These are phyloP conservation scores for Apodemia duryi DNA, from an alignment of 2,888 invertebrate genomes.

Conservation along the genomic window DNA sequence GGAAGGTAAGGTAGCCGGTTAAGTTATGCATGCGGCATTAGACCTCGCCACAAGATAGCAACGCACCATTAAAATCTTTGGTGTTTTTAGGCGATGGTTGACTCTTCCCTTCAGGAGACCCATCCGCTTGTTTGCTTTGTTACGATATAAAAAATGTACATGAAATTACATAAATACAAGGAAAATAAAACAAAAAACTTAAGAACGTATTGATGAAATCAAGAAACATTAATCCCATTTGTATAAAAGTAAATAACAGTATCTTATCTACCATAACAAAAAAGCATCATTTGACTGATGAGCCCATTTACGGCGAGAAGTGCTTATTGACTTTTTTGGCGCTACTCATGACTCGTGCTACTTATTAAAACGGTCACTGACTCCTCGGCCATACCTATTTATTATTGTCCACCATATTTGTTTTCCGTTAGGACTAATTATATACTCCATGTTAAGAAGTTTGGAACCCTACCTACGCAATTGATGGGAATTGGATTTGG, in stretches of 20 bases:
- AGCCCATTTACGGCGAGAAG: neutral
- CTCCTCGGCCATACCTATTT: neutral
- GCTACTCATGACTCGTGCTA: neutral
- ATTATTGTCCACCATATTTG: constrained; percentile 1
- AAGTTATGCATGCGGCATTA: too few species aligned
- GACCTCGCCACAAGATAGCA: too few species aligned
- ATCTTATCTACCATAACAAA: neutral
- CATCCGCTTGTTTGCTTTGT: too few species aligned
- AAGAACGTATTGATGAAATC: neutral
- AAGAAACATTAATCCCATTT: neutral
- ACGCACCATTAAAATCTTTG: too few species aligned
- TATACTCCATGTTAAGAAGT: neutral
- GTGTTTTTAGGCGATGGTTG: too few species aligned
- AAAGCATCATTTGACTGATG: neutral
- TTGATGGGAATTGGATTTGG: neutral
- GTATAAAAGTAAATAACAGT: neutral
- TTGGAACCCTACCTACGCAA: neutral
- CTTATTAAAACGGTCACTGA: neutral
- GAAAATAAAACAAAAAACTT: too few species aligned
- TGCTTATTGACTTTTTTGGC: constrained; percentile 5
- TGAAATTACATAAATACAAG: too few species aligned
- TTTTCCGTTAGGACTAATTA: neutral
- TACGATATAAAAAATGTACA: too few species aligned
- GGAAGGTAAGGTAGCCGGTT: too few species aligned
- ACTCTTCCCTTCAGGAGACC: too few species aligned